Percentiles rank a stretch among this genome's conserved stretches.
Conservation (phyloP, 2,888 invertebrate species). For the Apeira syringaria region DNA sequence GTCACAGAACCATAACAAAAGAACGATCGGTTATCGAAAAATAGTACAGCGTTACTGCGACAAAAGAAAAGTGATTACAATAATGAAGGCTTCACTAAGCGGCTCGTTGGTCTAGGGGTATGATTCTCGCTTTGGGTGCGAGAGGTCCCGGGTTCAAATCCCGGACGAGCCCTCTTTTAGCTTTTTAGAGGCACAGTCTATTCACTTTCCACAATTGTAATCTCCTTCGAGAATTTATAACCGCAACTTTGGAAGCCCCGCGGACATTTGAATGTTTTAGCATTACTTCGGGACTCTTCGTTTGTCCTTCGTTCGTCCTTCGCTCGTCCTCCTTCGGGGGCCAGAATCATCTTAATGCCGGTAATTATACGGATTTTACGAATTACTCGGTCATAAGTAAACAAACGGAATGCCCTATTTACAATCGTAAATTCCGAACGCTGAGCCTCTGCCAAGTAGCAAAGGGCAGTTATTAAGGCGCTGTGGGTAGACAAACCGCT, state of each 20-base stretch:
- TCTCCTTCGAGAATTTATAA: conserved; percentile 69
- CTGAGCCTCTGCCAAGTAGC: conserved; percentile 11
- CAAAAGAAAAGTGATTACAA: not conserved
- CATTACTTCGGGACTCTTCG: conserved; percentile 69
- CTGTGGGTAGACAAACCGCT: no score
- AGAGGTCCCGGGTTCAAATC: conserved; percentile 81
- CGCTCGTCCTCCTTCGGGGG: conserved; percentile 46
- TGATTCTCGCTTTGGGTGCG: conserved; percentile 81
- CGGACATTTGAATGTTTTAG: conserved; percentile 81
- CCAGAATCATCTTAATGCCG: conserved; percentile 80
- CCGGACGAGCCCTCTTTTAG: conserved; percentile 69
- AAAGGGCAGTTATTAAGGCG: conserved; percentile 18
- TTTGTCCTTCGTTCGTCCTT: conserved; percentile 47
- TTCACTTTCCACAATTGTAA: conserved; percentile 55
- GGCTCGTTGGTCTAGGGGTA: conserved; percentile 81
- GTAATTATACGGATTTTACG: conserved; percentile 82
- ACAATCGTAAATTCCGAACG: conserved; percentile 75
- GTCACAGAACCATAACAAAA: not conserved
- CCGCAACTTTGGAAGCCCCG: conserved; percentile 62
- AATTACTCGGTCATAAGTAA: conserved; percentile 83
- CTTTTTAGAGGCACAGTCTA: conserved; percentile 45
- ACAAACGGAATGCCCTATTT: conserved; percentile 78
- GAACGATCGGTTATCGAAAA: no score
- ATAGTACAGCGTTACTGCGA: not conserved
- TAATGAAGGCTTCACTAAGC: conserved; percentile 1